These are phyloP conservation scores for Pangasius sanitwongsei DNA, from an alignment of 2,797 vertebrate species.

Conservation along the genomic window DNA sequence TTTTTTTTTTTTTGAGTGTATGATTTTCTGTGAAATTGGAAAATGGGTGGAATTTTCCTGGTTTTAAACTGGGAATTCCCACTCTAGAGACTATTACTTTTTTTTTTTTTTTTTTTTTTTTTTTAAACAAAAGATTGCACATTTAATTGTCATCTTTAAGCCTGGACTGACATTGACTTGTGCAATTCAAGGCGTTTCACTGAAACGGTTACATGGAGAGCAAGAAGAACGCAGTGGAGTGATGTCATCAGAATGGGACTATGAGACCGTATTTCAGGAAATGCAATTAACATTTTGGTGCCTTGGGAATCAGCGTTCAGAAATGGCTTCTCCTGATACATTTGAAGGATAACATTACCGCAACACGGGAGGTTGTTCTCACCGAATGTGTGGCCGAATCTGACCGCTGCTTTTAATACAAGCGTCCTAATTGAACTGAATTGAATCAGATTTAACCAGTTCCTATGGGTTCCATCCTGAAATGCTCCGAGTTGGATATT, in stretches of 20 bases:
- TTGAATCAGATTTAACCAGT: neutral
- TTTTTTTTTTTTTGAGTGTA: neutral
- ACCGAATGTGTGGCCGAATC: neutral
- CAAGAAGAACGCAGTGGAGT: neutral
- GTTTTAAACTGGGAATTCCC: neutral
- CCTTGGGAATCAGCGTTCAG: neutral
- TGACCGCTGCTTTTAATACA: neutral
- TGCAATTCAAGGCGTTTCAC: neutral
- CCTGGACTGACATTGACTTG: neutral
- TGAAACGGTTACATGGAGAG: neutral
- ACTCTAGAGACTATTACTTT: neutral
- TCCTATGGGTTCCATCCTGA: neutral
- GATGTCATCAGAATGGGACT: conserved; percentile 15
- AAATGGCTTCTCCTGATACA: neutral
- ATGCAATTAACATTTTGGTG: conserved; percentile 11
- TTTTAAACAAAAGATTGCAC: neutral
- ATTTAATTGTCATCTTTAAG: no score
- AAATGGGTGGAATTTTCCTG: neutral
- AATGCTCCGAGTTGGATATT: neutral
- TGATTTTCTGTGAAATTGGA: neutral
- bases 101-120: neutral
- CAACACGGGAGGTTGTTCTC: neutral
- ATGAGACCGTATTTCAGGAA: conserved; percentile 15
- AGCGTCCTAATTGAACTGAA: neutral
- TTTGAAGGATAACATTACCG: neutral